Percentiles rank a stretch among this genome's conserved stretches.
Evolutionary conservation across 2,888 invertebrate species (phyloP).

Genomic region (Prosopocoilus inquinatus): DNA sequence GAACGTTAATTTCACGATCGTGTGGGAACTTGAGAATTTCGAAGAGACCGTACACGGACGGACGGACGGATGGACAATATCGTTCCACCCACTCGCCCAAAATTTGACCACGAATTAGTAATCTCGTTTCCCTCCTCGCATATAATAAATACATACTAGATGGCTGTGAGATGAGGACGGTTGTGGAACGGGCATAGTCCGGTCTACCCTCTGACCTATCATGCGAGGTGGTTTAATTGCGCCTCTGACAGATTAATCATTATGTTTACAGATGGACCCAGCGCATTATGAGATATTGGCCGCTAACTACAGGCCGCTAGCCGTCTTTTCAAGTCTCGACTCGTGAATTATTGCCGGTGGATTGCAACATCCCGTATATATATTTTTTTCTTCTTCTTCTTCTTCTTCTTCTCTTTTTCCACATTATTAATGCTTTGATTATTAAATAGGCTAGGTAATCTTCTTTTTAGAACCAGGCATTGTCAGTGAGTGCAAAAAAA

Average conservation of each 20-base stretch:
- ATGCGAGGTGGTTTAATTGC: conserved; percentile 40
- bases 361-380: conserved; percentile 7
- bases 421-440: neutral
- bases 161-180: neutral
- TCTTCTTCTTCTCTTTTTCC: too few relatives aligned
- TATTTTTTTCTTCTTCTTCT: too few relatives aligned
- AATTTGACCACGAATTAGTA: conserved; percentile 14
- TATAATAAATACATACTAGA: conserved; percentile 2
- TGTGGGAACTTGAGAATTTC: conserved; percentile 1
- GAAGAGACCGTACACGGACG: neutral
- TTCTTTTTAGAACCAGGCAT: too few relatives aligned
- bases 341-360: conserved; percentile 31
- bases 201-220: conserved; percentile 36
- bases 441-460: neutral
- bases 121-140: conserved; percentile 13
- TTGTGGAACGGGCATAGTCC: conserved; percentile 1
- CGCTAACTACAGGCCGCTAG: conserved; percentile 32
- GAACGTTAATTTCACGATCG: too few relatives aligned
- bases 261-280: conserved; percentile 31
- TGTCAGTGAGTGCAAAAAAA: too few relatives aligned
- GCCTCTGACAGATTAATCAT: conserved; percentile 41
- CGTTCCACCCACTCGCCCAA: conserved; percentile 19
- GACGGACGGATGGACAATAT: neutral
- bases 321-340: conserved; percentile 12
- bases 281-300: conserved; percentile 36